Conservation (phyloP, 2,797 vertebrate species). For the Anguilla pacifica region DNA sequence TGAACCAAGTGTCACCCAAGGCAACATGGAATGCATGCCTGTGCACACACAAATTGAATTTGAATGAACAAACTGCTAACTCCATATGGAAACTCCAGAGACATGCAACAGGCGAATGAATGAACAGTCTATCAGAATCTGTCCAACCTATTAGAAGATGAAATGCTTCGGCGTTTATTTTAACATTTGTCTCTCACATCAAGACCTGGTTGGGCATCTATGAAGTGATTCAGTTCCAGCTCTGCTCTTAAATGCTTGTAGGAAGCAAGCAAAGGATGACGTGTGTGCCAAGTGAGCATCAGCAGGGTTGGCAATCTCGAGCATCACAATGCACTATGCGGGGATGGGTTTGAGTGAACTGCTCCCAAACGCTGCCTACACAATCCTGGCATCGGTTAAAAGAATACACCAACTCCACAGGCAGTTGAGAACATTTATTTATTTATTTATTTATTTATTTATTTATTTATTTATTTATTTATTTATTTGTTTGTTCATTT, state of each 20-base stretch:
- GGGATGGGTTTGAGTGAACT: background rate
- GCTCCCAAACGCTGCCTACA: background rate
- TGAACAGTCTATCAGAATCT: background rate
- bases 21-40: background rate
- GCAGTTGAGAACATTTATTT: background rate
- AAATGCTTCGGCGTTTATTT: background rate
- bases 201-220: background rate
- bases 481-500: background rate
- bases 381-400: background rate
- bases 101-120: background rate
- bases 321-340: background rate
- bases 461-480: background rate
- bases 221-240: background rate
- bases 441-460: background rate
- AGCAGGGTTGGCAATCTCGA: background rate
- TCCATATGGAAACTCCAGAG: background rate
- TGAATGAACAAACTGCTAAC: background rate
- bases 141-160: background rate
- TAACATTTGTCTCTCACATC: background rate
- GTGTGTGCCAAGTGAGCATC: background rate
- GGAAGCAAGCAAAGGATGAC: background rate
- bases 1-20: slow-evolving; percentile 34
- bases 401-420: background rate
- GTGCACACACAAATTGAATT: no score
- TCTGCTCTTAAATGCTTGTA: background rate